Conservation (phyloP, 1,140 invertebrate genomes). For the Mylabris phalerata region DNA sequence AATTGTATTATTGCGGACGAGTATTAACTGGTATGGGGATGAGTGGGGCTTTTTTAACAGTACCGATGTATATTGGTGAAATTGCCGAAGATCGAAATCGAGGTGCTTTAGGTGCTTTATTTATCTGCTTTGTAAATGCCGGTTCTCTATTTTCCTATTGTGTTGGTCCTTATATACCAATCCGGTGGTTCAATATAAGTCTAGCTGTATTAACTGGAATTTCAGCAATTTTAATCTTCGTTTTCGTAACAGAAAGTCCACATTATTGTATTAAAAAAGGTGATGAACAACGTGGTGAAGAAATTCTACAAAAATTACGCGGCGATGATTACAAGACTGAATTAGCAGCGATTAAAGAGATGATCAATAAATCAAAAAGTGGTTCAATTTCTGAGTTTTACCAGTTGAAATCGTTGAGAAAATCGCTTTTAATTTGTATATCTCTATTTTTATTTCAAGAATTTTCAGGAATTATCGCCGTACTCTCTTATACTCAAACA, state of each 20-base stretch:
- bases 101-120: background rate
- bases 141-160: constrained; percentile 3
- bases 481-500: constrained; percentile 68
- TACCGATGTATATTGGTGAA: constrained; percentile 5
- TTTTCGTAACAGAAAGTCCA: constrained; percentile 1
- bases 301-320: background rate
- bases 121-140: background rate
- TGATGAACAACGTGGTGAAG: background rate
- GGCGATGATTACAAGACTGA: background rate
- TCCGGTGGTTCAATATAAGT: constrained; percentile 2
- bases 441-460: constrained; percentile 65
- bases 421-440: constrained; percentile 57
- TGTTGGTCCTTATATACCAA: background rate
- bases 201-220: background rate
- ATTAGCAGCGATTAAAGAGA: background rate
- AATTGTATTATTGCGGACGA: background rate
- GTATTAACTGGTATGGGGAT: constrained; percentile 5
- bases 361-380: background rate
- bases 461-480: constrained; percentile 71
- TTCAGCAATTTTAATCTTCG: background rate
- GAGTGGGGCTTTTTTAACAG: background rate
- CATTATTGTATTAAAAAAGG: background rate
- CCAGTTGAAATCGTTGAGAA: background rate
- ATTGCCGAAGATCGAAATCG: constrained; percentile 1
- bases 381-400: too few relatives aligned